Conservation (phyloP, 1,140 invertebrate genomes). For the Popillia japonica region DNA sequence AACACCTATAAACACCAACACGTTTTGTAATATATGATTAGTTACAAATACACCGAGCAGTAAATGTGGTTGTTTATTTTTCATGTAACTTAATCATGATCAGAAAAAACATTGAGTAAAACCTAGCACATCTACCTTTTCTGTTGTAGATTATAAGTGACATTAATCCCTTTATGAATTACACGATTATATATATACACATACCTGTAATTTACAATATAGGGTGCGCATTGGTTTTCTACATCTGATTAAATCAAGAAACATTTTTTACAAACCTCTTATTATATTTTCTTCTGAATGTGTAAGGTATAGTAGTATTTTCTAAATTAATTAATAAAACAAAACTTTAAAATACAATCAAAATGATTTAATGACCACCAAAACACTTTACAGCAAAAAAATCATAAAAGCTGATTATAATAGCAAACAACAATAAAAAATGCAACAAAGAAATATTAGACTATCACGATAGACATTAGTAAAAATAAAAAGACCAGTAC, state of each 20-base stretch:
- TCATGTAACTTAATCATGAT: no score
- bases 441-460: neutral
- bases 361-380: slow-evolving; percentile 21
- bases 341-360: slow-evolving; percentile 18
- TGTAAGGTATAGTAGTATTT: neutral
- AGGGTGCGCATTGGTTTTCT: neutral
- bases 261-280: neutral
- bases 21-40: no score
- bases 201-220: neutral
- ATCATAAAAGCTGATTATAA: slow-evolving; percentile 12
- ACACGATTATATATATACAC: neutral
- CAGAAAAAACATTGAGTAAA: no score
- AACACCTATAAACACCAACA: no score
- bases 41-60: no score
- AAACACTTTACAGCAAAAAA: slow-evolving; percentile 27
- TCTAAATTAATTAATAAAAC: slow-evolving; percentile 26
- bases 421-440: slow-evolving; percentile 22
- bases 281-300: neutral
- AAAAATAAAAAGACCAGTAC: neutral
- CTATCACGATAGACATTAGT: slow-evolving; percentile 14
- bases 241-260: neutral
- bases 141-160: no score
- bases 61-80: no score
- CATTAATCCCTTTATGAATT: no score
- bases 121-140: no score